phyloP scores from a whole-genome alignment of 1,140 invertebrate species.

The Drosophila ananassae region DNA sequence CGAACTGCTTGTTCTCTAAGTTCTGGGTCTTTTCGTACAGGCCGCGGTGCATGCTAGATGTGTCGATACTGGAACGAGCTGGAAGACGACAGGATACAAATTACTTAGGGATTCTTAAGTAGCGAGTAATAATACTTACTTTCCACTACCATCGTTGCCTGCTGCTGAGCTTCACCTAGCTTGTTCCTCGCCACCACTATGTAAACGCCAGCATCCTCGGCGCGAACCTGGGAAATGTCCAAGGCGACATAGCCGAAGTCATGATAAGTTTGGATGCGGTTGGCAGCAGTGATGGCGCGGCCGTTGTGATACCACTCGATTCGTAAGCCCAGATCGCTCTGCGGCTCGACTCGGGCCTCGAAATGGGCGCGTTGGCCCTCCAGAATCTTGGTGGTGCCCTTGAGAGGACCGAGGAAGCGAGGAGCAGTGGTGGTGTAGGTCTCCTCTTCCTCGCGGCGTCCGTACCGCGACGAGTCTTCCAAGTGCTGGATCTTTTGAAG shows the following conservation, averaged over 20 bases:
- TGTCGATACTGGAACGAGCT: conserved; percentile 94
- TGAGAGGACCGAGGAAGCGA: conserved; percentile 93
- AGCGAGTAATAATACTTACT: conserved; percentile 87
- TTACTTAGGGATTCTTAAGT: neutral
- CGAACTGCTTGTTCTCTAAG: conserved; percentile 93
- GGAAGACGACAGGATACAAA: neutral
- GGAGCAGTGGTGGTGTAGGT: conserved; percentile 90
- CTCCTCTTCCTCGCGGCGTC: conserved; percentile 88
- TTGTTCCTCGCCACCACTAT: conserved; percentile 95
- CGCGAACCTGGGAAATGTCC: conserved; percentile 94
- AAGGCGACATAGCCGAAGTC: conserved; percentile 98
- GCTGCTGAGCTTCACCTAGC: conserved; percentile 92
- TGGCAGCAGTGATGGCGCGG: conserved; percentile 91
- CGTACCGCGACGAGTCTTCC: conserved; percentile 91
- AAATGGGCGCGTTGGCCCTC: conserved; percentile 98
- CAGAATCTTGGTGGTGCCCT: conserved; percentile 96
- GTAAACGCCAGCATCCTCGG: conserved; percentile 94
- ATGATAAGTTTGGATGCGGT: conserved; percentile 95
- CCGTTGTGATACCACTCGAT: conserved; percentile 97
- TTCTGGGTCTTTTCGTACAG: conserved; percentile 94
- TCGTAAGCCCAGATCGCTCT: conserved; percentile 93
- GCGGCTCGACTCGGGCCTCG: conserved; percentile 96
- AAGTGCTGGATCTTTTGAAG: conserved; percentile 95
- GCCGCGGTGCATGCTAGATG: conserved; percentile 92
- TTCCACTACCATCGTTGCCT: conserved; percentile 93